Evolutionary conservation across 2,113 vertebrate genomes (phyloP).

Genomic region (Manacus vitellinus): DNA sequence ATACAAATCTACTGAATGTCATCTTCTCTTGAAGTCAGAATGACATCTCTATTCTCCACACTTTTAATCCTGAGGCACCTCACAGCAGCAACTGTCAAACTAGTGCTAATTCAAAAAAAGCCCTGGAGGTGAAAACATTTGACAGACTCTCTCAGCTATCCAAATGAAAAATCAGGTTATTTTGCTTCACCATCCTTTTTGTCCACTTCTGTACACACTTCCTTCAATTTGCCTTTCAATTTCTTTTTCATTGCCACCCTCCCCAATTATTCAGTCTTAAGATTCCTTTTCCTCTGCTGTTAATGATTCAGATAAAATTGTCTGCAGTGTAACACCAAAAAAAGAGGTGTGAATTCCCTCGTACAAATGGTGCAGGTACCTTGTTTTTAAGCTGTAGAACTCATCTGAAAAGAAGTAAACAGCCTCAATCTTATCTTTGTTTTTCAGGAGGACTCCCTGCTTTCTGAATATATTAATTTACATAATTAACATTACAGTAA

Average conservation of each 20-base stretch:
- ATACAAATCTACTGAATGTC: constrained; percentile 53
- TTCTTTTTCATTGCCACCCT: neutral
- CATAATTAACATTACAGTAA: neutral
- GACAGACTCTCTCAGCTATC: constrained; percentile 43
- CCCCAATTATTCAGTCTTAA: neutral
- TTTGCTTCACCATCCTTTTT: constrained; percentile 9
- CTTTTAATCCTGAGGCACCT: constrained; percentile 67
- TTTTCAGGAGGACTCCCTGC: neutral
- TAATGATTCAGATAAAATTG: neutral
- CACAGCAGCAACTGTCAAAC: constrained; percentile 66
- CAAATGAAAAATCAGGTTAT: constrained; percentile 43
- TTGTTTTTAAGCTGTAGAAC: neutral
- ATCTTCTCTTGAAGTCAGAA: constrained; percentile 65
- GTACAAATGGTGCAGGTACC: neutral
- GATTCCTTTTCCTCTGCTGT: neutral
- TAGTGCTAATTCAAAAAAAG: constrained; percentile 64
- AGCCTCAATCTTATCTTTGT: neutral
- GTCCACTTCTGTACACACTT: neutral
- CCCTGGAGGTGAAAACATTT: constrained; percentile 31
- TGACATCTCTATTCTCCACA: constrained; percentile 63
- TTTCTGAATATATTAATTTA: neutral
- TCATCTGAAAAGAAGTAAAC: neutral
- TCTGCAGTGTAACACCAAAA: neutral
- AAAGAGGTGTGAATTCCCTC: neutral
- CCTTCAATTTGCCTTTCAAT: neutral